Conservation (phyloP, 2,888 invertebrate species). For the Sinopyrophorus schimmeli region DNA sequence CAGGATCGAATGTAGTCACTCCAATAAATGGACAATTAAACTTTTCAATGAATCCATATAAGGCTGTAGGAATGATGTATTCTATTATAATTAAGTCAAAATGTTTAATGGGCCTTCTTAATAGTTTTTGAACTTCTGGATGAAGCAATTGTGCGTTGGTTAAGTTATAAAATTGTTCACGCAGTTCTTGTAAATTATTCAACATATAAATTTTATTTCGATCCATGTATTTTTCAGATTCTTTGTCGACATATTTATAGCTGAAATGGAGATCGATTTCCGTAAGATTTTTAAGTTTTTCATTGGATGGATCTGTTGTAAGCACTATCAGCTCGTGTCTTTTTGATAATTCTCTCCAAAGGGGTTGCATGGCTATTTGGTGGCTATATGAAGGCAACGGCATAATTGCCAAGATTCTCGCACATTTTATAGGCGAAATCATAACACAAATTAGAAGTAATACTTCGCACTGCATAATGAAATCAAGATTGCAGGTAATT, state of each 20-base stretch:
- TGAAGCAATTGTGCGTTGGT: slow-evolving; percentile 15
- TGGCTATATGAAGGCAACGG: slow-evolving; percentile 57
- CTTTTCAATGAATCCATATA: slow-evolving; percentile 17
- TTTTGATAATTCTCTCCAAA: slow-evolving; percentile 53
- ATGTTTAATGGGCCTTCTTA: slow-evolving; percentile 45
- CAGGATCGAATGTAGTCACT: not conserved
- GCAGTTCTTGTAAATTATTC: too few species aligned
- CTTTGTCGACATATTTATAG: slow-evolving; percentile 43
- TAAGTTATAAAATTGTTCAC: not conserved
- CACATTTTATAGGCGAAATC: too few species aligned
- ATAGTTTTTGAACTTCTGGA: slow-evolving; percentile 17
- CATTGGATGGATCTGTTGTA: slow-evolving; percentile 54
- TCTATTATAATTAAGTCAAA: slow-evolving; percentile 63
- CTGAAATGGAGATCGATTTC: slow-evolving; percentile 52
- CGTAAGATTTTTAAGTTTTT: slow-evolving; percentile 50
- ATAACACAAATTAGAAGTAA: too few species aligned
- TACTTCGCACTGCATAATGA: too few species aligned
- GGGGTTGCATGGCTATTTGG: slow-evolving; percentile 54
- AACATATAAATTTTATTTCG: not conserved
- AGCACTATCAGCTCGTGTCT: slow-evolving; percentile 56
- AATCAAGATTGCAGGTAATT: too few species aligned
- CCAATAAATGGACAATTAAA: slow-evolving; percentile 5
- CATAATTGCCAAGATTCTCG: slow-evolving; percentile 54
- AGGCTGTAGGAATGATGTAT: slow-evolving; percentile 43
- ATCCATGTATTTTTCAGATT: not conserved